Evolutionary conservation across 2,113 vertebrate genomes (phyloP).

Genomic region (Anguilla rostrata): DNA sequence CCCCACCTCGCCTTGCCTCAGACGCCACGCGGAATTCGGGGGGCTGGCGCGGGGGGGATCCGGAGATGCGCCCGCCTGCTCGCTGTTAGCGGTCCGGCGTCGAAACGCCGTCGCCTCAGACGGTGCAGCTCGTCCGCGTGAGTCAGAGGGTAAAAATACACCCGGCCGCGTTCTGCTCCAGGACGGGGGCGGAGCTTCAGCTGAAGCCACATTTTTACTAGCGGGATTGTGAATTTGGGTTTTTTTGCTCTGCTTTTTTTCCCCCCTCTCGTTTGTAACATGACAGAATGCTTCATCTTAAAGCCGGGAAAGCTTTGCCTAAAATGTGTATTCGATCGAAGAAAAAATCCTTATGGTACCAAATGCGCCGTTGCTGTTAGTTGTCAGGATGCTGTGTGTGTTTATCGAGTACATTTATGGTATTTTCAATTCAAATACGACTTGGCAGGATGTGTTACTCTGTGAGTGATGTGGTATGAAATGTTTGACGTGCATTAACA

Average conservation of each 20-base stretch:
- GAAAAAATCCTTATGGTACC: neutral
- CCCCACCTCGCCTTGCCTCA: neutral
- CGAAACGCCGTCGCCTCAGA: slow-evolving; percentile 23
- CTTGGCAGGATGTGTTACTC: neutral
- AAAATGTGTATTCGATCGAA: neutral
- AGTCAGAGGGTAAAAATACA: slow-evolving; percentile 54
- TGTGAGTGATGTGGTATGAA: neutral
- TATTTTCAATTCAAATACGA: neutral
- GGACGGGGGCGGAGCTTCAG: neutral
- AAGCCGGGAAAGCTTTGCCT: neutral
- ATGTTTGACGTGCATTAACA: neutral
- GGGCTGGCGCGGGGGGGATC: slow-evolving; percentile 24
- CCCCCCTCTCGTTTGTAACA: neutral
- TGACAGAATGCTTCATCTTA: neutral
- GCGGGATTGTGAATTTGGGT: neutral
- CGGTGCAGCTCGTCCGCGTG: slow-evolving; percentile 28
- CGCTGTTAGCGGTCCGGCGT: slow-evolving; percentile 30
- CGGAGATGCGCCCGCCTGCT: slow-evolving; percentile 12
- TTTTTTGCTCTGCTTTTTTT: neutral
- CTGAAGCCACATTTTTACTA: neutral
- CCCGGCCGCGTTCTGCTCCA: slow-evolving; percentile 14
- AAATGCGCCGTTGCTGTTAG: neutral
- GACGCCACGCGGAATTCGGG: neutral
- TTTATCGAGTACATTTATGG: neutral
- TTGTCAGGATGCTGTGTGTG: neutral